phyloP scores from a whole-genome alignment of 2,797 vertebrate genomes.

The Neoniphon sammara region DNA sequence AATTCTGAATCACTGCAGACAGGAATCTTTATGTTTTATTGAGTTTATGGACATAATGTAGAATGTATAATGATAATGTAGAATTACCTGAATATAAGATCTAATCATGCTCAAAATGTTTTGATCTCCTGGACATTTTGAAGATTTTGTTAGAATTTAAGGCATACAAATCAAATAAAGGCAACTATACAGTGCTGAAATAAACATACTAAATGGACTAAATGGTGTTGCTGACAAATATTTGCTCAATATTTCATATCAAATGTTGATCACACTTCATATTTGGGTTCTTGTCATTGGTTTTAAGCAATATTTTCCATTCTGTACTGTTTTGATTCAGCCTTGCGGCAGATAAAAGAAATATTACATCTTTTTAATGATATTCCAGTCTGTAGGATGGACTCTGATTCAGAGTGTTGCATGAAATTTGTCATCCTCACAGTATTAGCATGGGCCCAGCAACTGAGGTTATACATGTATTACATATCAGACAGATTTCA shows the following conservation, averaged over 20 bases:
- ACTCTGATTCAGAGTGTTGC: too few relatives aligned
- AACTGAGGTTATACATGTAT: too few relatives aligned
- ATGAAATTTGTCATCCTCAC: too few relatives aligned
- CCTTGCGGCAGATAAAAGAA: background rate
- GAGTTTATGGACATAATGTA: too few relatives aligned
- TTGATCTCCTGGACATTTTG: background rate
- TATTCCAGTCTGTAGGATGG: too few relatives aligned
- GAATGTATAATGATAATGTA: too few relatives aligned
- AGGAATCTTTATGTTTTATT: too few relatives aligned
- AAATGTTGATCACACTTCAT: background rate
- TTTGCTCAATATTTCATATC: background rate
- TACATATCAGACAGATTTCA: too few relatives aligned
- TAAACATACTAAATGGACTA: background rate
- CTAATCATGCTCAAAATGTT: too few relatives aligned
- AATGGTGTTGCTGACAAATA: background rate
- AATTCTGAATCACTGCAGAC: background rate
- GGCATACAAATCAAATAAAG: background rate
- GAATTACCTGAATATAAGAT: too few relatives aligned
- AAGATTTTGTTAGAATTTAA: background rate
- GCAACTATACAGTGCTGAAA: background rate
- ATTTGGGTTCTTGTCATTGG: background rate
- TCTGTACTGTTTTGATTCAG: background rate
- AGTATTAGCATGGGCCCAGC: too few relatives aligned
- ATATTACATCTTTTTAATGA: too few relatives aligned
- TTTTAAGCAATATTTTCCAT: background rate